Conservation (phyloP, 1,140 invertebrate species). For the Maniola jurtina region DNA sequence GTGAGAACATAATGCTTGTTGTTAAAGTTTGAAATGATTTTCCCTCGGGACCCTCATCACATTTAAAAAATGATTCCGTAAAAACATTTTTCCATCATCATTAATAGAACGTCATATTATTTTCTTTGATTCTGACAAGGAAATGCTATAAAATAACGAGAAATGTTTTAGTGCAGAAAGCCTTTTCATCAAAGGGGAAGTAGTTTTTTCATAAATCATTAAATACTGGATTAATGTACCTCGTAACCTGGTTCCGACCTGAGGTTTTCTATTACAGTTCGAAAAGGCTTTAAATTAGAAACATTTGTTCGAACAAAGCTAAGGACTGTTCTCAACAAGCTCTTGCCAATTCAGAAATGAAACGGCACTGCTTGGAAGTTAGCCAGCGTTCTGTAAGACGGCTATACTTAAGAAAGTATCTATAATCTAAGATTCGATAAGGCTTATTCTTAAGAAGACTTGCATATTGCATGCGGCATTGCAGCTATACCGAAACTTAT, state of each 20-base stretch:
- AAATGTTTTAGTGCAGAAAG: no score
- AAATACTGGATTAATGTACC: not conserved
- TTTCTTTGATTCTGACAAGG: no score
- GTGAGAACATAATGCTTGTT: no score
- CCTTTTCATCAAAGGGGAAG: no score
- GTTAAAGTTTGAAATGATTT: no score
- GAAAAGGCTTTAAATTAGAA: conserved; percentile 22
- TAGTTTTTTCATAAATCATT: no score
- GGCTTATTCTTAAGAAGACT: conserved; percentile 8
- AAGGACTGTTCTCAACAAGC: conserved; percentile 27
- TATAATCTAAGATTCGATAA: conserved; percentile 15
- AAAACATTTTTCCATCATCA: no score
- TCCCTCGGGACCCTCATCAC: no score
- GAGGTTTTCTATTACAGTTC: conserved; percentile 20
- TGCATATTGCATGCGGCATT: not conserved
- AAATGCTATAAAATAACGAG: no score
- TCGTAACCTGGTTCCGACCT: not conserved
- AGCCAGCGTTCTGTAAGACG: conserved; percentile 19
- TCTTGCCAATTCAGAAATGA: conserved; percentile 31
- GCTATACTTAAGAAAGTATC: conserved; percentile 14
- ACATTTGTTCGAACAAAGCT: conserved; percentile 22
- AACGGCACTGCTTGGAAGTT: conserved; percentile 20
- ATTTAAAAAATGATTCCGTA: no score
- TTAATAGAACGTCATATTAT: no score
- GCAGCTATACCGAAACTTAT: not conserved